Evolutionary conservation across 1,140 invertebrate species (phyloP).

Genomic region (Camponotus floridanus): DNA sequence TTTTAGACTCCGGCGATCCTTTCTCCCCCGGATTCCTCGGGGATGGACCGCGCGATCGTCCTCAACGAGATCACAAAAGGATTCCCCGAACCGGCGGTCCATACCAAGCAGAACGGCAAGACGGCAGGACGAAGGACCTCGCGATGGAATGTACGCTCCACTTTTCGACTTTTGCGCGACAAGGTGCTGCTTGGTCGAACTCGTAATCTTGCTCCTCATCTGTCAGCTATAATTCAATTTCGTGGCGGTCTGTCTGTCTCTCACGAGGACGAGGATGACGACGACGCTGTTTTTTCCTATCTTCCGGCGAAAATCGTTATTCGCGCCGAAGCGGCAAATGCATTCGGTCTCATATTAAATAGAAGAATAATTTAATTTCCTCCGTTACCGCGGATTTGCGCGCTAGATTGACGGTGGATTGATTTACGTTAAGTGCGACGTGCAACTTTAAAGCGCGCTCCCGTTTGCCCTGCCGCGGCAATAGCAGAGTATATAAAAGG

Average conservation of each 20-base stretch:
- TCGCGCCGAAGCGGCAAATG: conserved; percentile 55
- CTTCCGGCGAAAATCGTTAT: conserved; percentile 49
- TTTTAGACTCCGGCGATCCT: conserved; percentile 77
- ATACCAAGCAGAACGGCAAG: conserved; percentile 78
- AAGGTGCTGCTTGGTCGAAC: not conserved
- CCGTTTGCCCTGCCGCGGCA: conserved; percentile 28
- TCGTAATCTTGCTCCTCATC: conserved; percentile 71
- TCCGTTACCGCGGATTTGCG: conserved; percentile 55
- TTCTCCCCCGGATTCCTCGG: not conserved
- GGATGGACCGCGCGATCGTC: conserved; percentile 78
- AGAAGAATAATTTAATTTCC: conserved; percentile 63
- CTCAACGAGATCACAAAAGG: conserved; percentile 81
- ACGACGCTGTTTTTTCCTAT: conserved; percentile 13
- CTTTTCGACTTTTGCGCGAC: conserved; percentile 61
- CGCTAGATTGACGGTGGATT: conserved; percentile 59
- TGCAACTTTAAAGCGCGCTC: conserved; percentile 61
- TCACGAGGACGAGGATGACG: conserved; percentile 36
- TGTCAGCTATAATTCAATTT: conserved; percentile 63
- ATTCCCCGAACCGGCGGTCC: conserved; percentile 73
- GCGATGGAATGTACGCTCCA: conserved; percentile 74
- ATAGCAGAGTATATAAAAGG: conserved; percentile 45
- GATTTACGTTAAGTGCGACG: conserved; percentile 62
- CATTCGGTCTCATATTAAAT: conserved; percentile 58
- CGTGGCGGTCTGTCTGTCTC: conserved; percentile 26
- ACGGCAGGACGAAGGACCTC: conserved; percentile 71